Evolutionary conservation across 2,888 invertebrate genomes (phyloP), one percentile per base, ranked within the genome.

Genomic region (Chalcis sispes): DNA sequence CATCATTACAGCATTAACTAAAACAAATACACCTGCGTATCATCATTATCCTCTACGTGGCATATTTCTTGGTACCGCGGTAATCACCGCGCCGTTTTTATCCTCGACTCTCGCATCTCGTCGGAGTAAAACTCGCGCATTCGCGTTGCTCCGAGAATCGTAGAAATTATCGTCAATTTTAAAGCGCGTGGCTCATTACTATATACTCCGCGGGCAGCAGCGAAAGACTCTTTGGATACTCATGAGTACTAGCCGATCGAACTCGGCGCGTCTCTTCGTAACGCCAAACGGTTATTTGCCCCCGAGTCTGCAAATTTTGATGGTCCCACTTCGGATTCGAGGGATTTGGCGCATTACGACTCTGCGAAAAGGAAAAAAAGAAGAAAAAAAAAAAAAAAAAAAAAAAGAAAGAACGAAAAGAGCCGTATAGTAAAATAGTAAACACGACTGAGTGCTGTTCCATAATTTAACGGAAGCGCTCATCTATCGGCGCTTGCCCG

Each of bases 201-300:
- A 69, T 56, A 18, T 1, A 10, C 52, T 58, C 36, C 15, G 48
- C 40, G 36, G 42, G 66, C 52, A 54, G 62, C 18, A 18, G 58
- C 27, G 46, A 40, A 15, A 7, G 3, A 36, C 10, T n/a, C n/a
- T n/a, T 56, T 56, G 29, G 7, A 25, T n/a, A 18, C 2, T 36
- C 36, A 36, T 10, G 10, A 40, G n/a, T 15, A 25, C 40, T 46
- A 46, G 29, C 27, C n/a, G n/a, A n/a, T n/a, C n/a, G n/a, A n/a
- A n/a, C n/a, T n/a, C n/a, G n/a, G 56, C 56, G 27, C 42, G 1
- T 13, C 48, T 54, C 29, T 64, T 61, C 61, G 46, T 52, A 71
- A 25, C 65, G 61, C 62, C 64, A 70, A 73, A 73, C 69, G 59
- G 77, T 73, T 77, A 77, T 50, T 77, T 73, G 72, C 42, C 76